phyloP scores from a whole-genome alignment of 2,888 invertebrate genomes.

The Lasiommata megera region DNA sequence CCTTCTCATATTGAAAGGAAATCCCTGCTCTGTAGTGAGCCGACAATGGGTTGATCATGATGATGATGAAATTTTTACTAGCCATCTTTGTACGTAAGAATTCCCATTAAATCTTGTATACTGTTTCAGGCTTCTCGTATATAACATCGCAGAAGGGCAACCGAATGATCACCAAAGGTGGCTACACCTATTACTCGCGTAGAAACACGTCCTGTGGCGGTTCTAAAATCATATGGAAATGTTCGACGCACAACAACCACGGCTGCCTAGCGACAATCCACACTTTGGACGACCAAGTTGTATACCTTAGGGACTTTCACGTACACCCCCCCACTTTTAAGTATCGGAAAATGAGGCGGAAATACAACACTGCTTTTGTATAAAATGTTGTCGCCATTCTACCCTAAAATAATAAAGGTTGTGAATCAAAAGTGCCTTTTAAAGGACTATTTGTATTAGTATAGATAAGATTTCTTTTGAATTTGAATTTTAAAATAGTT shows the following conservation, averaged over 20 bases:
- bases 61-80: too few relatives aligned
- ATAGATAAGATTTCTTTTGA: too few relatives aligned
- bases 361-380: neutral
- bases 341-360: neutral
- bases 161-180: neutral
- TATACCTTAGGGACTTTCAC: neutral
- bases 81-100: neutral
- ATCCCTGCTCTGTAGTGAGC: too few relatives aligned
- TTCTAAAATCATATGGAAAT: neutral
- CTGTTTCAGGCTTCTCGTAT: neutral
- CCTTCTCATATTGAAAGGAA: too few relatives aligned
- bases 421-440: too few relatives aligned
- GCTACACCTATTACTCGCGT: conserved; percentile 1
- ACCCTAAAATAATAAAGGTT: neutral
- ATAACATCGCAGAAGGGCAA: conserved; percentile 4
- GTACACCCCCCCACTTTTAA: neutral
- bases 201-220: too few relatives aligned
- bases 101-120: neutral
- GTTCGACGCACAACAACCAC: conserved; percentile 4
- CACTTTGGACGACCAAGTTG: neutral
- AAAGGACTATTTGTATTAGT: too few relatives aligned
- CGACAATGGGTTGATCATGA: too few relatives aligned
- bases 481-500: too few relatives aligned
- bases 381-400: neutral
- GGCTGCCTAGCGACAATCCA: conserved; percentile 1